Evolutionary conservation across 2,888 invertebrate genomes (phyloP).

Genomic region (Achlya flavicornis): DNA sequence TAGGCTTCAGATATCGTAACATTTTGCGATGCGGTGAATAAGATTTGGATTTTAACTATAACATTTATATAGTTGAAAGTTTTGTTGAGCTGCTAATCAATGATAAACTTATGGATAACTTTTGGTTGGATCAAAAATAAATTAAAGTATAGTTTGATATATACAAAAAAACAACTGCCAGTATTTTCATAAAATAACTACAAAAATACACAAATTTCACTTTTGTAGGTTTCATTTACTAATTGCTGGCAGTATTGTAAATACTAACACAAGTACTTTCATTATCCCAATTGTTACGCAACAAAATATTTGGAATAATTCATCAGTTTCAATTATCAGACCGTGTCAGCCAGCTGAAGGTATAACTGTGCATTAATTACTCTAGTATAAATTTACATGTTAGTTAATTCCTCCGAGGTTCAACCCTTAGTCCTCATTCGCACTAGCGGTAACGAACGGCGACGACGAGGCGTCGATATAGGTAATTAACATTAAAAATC

Average conservation of each 20-base stretch:
- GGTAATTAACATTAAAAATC: no score
- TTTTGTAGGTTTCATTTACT: no score
- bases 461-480: no score
- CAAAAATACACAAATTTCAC: no score
- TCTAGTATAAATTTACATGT: constrained; percentile 37
- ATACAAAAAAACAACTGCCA: no score
- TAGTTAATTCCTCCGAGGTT: constrained; percentile 37
- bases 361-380: constrained; percentile 40
- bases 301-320: constrained; percentile 16
- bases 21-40: constrained; percentile 45
- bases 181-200: no score
- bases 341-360: constrained; percentile 31
- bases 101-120: not conserved
- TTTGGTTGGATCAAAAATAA: no score
- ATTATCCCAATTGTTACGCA: not conserved
- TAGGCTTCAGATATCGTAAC: constrained; percentile 42
- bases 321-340: constrained; percentile 44
- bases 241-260: no score
- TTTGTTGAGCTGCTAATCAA: not conserved
- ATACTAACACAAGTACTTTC: not conserved
- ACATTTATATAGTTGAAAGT: not conserved
- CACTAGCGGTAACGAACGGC: not conserved
- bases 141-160: no score
- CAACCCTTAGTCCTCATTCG: constrained; percentile 15
- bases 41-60: constrained; percentile 25